Evolutionary conservation across 2,113 vertebrate genomes (phyloP).

Genomic region (Podarcis cretensis): DNA sequence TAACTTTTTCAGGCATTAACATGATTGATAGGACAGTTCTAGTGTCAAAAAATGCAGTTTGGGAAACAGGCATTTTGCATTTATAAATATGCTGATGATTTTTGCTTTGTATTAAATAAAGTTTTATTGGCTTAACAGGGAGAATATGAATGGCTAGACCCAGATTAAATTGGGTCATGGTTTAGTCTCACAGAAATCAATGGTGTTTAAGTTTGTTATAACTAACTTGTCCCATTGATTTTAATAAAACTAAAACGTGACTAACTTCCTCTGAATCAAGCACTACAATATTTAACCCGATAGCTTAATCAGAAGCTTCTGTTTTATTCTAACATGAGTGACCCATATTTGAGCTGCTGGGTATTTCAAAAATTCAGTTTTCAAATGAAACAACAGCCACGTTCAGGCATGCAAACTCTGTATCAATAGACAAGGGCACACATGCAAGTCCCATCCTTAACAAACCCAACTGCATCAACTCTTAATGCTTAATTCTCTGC

Average conservation of each 20-base stretch:
- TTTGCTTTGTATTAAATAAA: not conserved
- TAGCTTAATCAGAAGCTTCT: too few species aligned
- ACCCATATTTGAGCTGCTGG: not conserved
- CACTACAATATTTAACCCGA: not conserved
- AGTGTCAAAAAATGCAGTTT: not conserved
- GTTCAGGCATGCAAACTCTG: too few species aligned
- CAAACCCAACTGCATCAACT: too few species aligned
- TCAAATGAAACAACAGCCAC: not conserved
- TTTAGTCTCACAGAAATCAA: not conserved
- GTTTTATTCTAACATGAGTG: not conserved
- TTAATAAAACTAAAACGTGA: not conserved
- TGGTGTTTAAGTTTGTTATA: too few species aligned
- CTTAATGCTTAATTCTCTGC: too few species aligned
- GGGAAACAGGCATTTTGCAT: not conserved
- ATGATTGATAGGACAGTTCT: not conserved
- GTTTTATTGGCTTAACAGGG: not conserved
- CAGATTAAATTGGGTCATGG: not conserved
- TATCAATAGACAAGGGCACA: too few species aligned
- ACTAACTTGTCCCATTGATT: not conserved
- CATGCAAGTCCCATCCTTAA: too few species aligned
- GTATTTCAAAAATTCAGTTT: not conserved
- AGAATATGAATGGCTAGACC: not conserved
- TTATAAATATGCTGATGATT: not conserved
- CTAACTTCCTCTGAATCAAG: not conserved
- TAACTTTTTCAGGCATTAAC: not conserved